phyloP scores from a whole-genome alignment of 2,113 vertebrate species.

The Rhinopomastus cyanomelas region DNA sequence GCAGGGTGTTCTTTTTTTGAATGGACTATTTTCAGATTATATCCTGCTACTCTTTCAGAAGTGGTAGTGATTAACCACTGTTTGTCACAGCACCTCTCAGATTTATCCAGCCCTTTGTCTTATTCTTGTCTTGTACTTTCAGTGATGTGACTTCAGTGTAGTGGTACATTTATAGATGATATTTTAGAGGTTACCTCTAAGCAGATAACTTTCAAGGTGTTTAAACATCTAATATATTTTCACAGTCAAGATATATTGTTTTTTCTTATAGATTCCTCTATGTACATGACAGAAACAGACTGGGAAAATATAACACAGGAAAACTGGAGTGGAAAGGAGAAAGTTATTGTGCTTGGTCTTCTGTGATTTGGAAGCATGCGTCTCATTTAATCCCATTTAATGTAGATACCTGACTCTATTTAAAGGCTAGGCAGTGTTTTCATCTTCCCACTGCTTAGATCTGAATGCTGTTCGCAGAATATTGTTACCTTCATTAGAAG shows the following conservation, averaged over 20 bases:
- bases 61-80: not conserved
- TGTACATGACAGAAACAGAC: not conserved
- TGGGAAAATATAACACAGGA: not conserved
- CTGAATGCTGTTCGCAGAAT: not conserved
- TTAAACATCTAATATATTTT: not conserved
- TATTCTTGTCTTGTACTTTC: not conserved
- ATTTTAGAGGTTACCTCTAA: not conserved
- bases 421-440: not conserved
- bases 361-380: not conserved
- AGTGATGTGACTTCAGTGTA: not conserved
- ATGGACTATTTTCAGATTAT: not conserved
- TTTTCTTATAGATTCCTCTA: not conserved
- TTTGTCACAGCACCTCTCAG: not conserved
- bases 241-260: not conserved
- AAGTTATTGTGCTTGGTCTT: not conserved
- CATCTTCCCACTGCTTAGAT: not conserved
- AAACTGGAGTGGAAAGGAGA: not conserved
- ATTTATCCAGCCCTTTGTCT: not conserved
- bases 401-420: not conserved
- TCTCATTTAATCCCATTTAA: not conserved
- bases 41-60: not conserved
- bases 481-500: not conserved
- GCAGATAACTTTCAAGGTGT: not conserved
- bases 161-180: not conserved
- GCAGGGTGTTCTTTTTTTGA: not conserved